Evolutionary conservation across 1,140 invertebrate genomes (phyloP).

Genomic region (Cotesia chilonis): DNA sequence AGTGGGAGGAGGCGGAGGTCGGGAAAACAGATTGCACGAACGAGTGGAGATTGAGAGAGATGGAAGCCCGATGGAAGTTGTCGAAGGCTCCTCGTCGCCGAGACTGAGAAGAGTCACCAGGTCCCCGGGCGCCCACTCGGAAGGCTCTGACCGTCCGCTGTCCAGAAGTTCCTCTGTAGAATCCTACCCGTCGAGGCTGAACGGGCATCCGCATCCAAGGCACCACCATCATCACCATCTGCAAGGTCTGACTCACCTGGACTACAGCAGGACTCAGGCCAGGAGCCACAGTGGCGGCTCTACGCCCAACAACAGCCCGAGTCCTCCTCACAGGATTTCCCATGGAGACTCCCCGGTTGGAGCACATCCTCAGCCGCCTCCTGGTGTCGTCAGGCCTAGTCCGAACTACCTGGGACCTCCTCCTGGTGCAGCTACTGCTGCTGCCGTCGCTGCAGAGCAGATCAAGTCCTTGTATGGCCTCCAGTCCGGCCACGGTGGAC

Average conservation of each 20-base stretch:
- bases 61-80: slow-evolving; percentile 55
- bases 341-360: slow-evolving; percentile 66
- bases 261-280: slow-evolving; percentile 48
- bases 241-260: slow-evolving; percentile 44
- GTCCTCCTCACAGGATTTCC: slow-evolving; percentile 72
- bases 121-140: slow-evolving; percentile 60
- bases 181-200: slow-evolving; percentile 54
- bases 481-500: slow-evolving; percentile 64
- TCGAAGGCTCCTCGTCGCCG: slow-evolving; percentile 62
- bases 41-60: slow-evolving; percentile 56
- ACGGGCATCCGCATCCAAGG: slow-evolving; percentile 55
- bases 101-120: slow-evolving; percentile 42
- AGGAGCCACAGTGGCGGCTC: slow-evolving; percentile 63
- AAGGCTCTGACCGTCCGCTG: slow-evolving; percentile 56
- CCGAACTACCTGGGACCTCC: slow-evolving; percentile 78
- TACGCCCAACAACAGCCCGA: slow-evolving; percentile 70
- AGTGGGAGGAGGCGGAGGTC: slow-evolving; percentile 75
- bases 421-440: slow-evolving; percentile 72
- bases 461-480: slow-evolving; percentile 63
- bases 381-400: slow-evolving; percentile 62
- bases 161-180: slow-evolving; percentile 60
- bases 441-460: slow-evolving; percentile 63
- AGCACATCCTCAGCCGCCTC: slow-evolving; percentile 56
- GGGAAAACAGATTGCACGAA: slow-evolving; percentile 51
- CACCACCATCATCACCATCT: slow-evolving; percentile 46